phyloP scores from a whole-genome alignment of 2,797 vertebrate species.

The Platyrinchus mystaceus region DNA sequence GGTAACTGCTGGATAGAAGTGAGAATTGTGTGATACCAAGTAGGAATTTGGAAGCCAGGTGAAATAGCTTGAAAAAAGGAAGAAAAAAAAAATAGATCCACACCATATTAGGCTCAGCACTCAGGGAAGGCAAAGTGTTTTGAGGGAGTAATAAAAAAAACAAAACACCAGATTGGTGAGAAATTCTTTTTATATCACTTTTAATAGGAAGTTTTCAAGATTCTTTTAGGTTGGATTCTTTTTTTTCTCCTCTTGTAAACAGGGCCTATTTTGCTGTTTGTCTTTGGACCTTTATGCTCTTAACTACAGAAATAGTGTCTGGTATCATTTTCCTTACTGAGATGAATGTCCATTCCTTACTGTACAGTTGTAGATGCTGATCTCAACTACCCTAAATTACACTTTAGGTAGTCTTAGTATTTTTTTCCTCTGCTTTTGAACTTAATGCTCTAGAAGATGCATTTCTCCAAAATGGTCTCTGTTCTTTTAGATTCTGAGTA shows the following conservation, averaged over 20 bases:
- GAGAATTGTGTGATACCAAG: neutral
- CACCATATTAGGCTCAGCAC: neutral
- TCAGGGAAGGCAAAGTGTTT: neutral
- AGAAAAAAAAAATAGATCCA: neutral
- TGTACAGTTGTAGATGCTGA: neutral
- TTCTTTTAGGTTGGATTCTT: neutral
- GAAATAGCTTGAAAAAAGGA: neutral
- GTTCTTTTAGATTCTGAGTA: neutral
- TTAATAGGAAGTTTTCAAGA: neutral
- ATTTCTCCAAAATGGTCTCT: neutral
- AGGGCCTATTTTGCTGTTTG: neutral
- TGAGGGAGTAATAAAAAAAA: neutral
- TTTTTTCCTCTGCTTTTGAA: neutral
- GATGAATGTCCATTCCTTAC: neutral
- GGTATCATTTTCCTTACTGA: neutral
- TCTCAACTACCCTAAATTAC: neutral
- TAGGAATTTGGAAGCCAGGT: neutral
- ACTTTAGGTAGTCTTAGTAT: neutral
- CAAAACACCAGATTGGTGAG: neutral
- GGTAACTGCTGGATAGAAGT: too few species aligned
- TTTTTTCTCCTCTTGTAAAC: neutral
- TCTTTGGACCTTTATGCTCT: neutral
- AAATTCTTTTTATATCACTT: neutral
- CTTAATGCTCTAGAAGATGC: neutral
- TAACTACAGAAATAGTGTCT: neutral